Base-by-base conservation (phyloP, 2,888 invertebrate species). In the Chrysotoxum bicinctum region DNA sequence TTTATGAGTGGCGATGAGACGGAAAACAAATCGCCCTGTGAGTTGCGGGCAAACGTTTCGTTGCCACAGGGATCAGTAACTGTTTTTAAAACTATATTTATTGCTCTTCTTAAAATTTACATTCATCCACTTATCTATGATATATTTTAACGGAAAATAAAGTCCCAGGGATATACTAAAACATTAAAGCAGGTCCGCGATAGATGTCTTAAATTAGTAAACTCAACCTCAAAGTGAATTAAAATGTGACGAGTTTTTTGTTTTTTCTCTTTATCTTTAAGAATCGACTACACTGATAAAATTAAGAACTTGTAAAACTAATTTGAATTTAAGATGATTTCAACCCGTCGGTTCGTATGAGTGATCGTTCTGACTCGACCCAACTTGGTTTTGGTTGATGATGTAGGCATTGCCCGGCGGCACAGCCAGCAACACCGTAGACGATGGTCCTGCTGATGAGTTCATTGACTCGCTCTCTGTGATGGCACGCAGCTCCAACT, bases 401-500 rank as follows among this genome's bases (percentile, higher is more conserved):
- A 81, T 69, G 58, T 81, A 85, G 0, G 85, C 50, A 37, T 58
- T 45, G 12, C 64, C 62, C 2, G 62, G 50, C 9, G 81, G 85
- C 1, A 76, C 62, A 7, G 62, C 21, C 4, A 81, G 43, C 26
- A 85, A 21, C 0, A 85, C 76, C 3, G 80, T 73, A 0, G 80
- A 76, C 8, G 76, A 62, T 26, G 73, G 68, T 8, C 64, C 58
- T n/a, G 10, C 37, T 0, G 68, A 50, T 7, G 48, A 54, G 12
- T 72, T 58, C 32, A 62, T 62, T 10, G 77, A 30, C 58, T 70
- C 75, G 21, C 23, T 74, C 23, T 89, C 89, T 0, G 89, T 88
- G 14, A 89, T 87, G 1, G 88, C 88, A 7, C 89, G 87, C 6
- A 89, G 43, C 72, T 89, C 89, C 26, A 89, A 62, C 66, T 89